These are phyloP conservation scores for Pimephales promelas DNA, from an alignment of 2,113 vertebrate species.

Conservation along the genomic window DNA sequence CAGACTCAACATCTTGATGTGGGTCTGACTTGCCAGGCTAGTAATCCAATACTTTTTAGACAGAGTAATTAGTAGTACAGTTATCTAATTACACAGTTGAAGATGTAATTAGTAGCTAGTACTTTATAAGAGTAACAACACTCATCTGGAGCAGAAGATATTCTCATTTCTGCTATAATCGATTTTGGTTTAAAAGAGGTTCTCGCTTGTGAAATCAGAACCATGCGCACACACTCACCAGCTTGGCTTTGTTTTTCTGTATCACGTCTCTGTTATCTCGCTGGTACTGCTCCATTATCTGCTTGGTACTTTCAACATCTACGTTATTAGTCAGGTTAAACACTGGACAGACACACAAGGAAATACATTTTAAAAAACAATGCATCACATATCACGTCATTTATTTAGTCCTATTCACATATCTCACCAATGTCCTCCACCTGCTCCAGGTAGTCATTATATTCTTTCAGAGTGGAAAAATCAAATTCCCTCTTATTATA, in stretches of 20 bases:
- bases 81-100: no score
- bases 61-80: no score
- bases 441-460: conserved; percentile 96
- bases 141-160: no score
- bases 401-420: not conserved
- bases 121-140: no score
- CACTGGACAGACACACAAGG: conserved; percentile 74
- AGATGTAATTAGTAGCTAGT: no score
- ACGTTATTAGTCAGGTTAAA: conserved; percentile 95
- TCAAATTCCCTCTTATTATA: conserved; percentile 98
- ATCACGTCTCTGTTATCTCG: conserved; percentile 94
- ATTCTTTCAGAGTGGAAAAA: conserved; percentile 87
- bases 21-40: no score
- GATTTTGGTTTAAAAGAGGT: not conserved
- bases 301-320: conserved; percentile 92
- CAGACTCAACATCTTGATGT: no score
- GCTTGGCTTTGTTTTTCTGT: conserved; percentile 93
- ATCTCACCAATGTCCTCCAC: conserved; percentile 94
- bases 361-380: not conserved
- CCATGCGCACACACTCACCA: conserved; percentile 75
- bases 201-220: not conserved
- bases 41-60: no score
- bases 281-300: conserved; percentile 95
- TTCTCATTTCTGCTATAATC: not conserved
- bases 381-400: not conserved